Conservation (phyloP, 35 echinoderm and acorn worm species). For the Patiria miniata region DNA sequence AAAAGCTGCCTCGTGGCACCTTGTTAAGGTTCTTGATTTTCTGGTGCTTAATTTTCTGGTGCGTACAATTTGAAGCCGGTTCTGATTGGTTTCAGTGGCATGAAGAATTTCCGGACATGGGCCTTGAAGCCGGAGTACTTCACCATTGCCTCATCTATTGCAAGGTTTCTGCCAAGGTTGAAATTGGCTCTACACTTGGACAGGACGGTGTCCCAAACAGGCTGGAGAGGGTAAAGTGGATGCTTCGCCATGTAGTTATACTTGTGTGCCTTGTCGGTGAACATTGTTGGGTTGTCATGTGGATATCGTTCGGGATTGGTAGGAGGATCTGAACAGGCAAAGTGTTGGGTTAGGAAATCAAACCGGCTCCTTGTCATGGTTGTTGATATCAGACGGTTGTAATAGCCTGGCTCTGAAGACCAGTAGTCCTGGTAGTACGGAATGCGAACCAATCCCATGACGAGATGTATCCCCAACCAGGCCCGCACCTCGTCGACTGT, state of each 20-base stretch:
- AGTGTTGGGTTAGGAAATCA: neutral
- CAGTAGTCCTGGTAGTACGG: neutral
- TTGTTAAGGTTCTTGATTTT: neutral
- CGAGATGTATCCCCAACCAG: neutral
- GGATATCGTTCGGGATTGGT: neutral
- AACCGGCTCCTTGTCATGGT: neutral
- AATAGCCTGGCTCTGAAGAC: neutral
- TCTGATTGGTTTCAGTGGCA: conserved; percentile 48
- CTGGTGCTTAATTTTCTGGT: conserved; percentile 2
- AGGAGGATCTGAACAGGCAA: neutral
- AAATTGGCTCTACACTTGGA: neutral
- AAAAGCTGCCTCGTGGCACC: neutral
- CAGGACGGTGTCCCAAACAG: conserved; percentile 7
- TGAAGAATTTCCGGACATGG: conserved; percentile 35
- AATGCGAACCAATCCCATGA: neutral
- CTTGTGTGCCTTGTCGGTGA: neutral
- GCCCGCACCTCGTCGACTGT: neutral
- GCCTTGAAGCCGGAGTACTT: conserved; percentile 39
- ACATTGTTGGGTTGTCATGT: neutral
- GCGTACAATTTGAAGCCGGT: conserved; percentile 53
- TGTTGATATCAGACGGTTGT: neutral
- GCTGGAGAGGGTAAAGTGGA: conserved; percentile 3
- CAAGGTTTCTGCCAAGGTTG: conserved; percentile 8
- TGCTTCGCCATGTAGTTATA: neutral
- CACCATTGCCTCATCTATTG: conserved; percentile 65